Evolutionary conservation across 2,113 vertebrate species (phyloP).

Genomic region (Helogale parvula): DNA sequence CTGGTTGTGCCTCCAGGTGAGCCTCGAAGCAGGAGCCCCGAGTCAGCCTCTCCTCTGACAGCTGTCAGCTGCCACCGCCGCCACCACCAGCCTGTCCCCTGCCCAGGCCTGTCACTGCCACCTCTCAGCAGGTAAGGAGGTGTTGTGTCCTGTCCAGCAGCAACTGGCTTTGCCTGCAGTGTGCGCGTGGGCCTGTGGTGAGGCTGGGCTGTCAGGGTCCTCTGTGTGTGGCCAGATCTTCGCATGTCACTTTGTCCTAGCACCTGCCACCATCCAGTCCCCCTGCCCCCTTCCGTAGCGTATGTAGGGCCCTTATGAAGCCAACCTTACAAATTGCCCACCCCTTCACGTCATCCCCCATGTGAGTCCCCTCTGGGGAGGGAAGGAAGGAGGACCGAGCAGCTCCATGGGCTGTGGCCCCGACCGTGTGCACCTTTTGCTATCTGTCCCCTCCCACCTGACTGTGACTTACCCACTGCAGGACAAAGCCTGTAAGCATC

Average conservation of each 20-base stretch:
- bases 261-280: rapidly evolving
- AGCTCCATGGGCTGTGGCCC: neutral
- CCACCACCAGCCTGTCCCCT: neutral
- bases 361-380: neutral
- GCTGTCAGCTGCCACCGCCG: neutral
- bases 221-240: rapidly evolving
- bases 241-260: neutral
- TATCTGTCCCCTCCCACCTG: rapidly evolving
- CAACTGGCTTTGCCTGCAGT: rapidly evolving
- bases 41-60: neutral
- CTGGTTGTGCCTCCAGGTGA: conserved; percentile 63
- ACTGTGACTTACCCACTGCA: neutral
- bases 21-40: neutral
- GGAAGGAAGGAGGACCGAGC: rapidly evolving
- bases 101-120: neutral
- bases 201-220: neutral
- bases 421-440: rapidly evolving
- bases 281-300: neutral
- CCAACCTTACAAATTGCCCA: neutral
- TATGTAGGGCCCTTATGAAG: neutral
- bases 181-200: rapidly evolving
- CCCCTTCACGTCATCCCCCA: neutral
- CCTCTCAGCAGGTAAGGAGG: conserved; percentile 64
- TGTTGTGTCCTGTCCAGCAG: neutral
- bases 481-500: neutral